phyloP scores from a whole-genome alignment of 2,113 vertebrate species.

The Marmota flaviventris region DNA sequence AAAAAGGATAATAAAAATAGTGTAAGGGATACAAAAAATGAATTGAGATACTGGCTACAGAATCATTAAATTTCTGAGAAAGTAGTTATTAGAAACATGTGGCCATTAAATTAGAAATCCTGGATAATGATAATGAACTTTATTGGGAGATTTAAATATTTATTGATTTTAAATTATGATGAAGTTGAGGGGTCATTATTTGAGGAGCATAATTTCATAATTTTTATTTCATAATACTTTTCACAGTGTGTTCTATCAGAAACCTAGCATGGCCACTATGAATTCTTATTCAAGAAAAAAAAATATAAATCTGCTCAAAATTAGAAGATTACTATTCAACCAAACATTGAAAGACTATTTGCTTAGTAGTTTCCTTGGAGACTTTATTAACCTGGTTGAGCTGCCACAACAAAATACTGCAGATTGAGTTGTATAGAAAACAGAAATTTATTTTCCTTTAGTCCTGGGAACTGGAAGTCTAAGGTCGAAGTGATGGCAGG shows the following conservation, averaged over 20 bases:
- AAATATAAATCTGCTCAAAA: background rate
- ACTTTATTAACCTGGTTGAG: background rate
- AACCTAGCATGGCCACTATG: background rate
- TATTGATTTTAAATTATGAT: background rate
- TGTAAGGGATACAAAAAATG: background rate
- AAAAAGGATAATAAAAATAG: background rate
- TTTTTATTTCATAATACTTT: conserved; percentile 18
- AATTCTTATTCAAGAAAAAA: conserved; percentile 30
- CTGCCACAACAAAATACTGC: background rate
- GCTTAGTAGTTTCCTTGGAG: background rate
- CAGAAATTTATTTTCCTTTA: background rate
- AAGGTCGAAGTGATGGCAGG: background rate
- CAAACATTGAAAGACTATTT: background rate
- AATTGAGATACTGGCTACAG: background rate
- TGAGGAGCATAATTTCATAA: background rate
- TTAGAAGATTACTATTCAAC: conserved; percentile 32
- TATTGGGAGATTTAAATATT: background rate
- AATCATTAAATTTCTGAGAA: background rate
- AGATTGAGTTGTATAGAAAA: background rate
- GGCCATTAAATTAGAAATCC: background rate
- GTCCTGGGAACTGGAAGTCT: background rate
- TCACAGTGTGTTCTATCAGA: background rate
- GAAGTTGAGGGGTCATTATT: background rate
- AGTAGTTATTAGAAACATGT: background rate
- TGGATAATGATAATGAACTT: background rate